Percentiles rank a stretch among this genome's conserved stretches.
Evolutionary conservation across 1,140 invertebrate genomes (phyloP).

Genomic region (Macrocentrus cingulum): DNA sequence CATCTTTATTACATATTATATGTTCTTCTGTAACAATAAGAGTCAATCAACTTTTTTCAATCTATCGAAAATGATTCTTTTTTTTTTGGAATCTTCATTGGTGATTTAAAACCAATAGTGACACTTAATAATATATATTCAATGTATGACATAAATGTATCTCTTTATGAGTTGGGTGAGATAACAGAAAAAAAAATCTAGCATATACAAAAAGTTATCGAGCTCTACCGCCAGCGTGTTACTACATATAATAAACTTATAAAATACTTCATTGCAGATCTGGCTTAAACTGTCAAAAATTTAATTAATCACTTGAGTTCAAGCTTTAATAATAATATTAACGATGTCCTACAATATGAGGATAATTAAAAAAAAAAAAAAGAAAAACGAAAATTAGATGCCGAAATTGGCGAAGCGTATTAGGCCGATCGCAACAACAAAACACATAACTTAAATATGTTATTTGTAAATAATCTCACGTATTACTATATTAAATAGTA

Average conservation of each 20-base stretch:
- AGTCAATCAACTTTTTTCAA: not conserved
- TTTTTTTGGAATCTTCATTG: slow-evolving; percentile 15
- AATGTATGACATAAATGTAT: not conserved
- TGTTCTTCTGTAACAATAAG: not conserved
- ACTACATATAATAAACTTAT: slow-evolving; percentile 1
- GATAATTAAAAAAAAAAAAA: not conserved
- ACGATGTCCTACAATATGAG: not conserved
- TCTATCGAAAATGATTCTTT: not conserved
- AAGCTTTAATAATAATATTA: not conserved
- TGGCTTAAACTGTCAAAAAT: not conserved
- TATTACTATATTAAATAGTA: slow-evolving; percentile 2
- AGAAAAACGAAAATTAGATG: not conserved
- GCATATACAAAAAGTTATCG: not conserved
- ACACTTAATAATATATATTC: no score
- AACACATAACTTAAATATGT: slow-evolving; percentile 27
- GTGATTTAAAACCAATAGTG: not conserved
- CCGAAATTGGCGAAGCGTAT: slow-evolving; percentile 24
- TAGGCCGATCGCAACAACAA: slow-evolving; percentile 17
- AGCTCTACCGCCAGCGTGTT: not conserved
- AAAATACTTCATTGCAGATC: not conserved
- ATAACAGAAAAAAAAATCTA: not conserved
- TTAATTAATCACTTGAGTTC: not conserved
- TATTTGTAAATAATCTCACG: slow-evolving; percentile 30
- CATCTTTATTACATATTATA: not conserved
- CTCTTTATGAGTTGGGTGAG: slow-evolving; percentile 2